phyloP scores from a whole-genome alignment of 1,140 invertebrate species.

The Temnothorax curvispinosus region DNA sequence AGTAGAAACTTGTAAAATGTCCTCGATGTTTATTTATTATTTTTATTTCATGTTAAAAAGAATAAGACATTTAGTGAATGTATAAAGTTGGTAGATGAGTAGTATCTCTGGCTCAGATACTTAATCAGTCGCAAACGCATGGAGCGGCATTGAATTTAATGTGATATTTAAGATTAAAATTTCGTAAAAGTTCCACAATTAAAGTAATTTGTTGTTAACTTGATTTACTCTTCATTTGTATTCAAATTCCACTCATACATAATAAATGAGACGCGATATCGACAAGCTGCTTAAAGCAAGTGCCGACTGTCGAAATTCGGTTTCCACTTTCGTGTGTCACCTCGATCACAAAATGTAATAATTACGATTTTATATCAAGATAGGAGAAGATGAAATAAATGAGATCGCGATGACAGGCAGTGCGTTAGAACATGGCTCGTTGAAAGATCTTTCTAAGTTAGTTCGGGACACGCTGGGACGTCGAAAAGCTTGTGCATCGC shows the following conservation, averaged over 20 bases:
- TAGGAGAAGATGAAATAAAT: not conserved
- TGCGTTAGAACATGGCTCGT: not conserved
- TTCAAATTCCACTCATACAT: too few species aligned
- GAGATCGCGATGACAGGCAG: not conserved
- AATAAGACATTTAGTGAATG: too few species aligned
- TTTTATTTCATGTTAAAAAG: too few species aligned
- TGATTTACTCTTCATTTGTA: too few species aligned
- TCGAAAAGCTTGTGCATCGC: constrained; percentile 44
- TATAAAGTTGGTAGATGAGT: too few species aligned
- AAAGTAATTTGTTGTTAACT: not conserved
- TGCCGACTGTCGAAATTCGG: too few species aligned
- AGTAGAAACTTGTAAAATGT: not conserved
- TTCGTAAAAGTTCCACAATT: not conserved
- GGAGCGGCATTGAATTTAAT: not conserved
- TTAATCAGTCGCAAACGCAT: too few species aligned
- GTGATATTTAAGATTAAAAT: not conserved
- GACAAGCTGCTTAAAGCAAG: too few species aligned
- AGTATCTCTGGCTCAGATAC: too few species aligned
- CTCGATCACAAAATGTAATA: not conserved
- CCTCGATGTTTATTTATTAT: too few species aligned
- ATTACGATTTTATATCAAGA: not conserved
- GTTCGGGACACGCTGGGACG: not conserved
- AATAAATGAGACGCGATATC: too few species aligned
- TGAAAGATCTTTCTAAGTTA: constrained; percentile 2
- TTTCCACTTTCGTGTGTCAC: not conserved